These are phyloP conservation scores for Arenaria interpres DNA, from an alignment of 2,113 vertebrate genomes.

Conservation along the genomic window DNA sequence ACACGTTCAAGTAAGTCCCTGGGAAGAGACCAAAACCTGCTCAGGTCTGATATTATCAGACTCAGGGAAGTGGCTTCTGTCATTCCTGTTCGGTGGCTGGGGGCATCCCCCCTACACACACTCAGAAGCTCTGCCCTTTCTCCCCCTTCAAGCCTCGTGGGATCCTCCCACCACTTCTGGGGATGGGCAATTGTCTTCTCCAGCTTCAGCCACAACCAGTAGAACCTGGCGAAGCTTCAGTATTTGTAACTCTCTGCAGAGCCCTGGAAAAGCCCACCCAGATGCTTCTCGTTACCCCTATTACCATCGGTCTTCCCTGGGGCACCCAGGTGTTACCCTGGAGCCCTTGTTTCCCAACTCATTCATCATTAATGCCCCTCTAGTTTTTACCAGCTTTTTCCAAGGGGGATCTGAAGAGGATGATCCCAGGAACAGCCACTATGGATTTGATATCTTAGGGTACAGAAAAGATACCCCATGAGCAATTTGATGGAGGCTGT, in stretches of 20 bases:
- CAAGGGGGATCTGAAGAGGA: neutral
- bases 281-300: neutral
- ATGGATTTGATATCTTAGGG: neutral
- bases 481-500: neutral
- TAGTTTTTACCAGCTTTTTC: neutral
- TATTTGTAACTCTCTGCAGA: neutral
- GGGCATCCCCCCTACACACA: neutral
- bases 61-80: neutral
- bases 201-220: neutral
- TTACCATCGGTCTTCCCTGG: neutral
- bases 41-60: neutral
- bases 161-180: neutral
- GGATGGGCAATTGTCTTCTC: neutral
- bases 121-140: neutral
- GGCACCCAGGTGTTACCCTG: neutral
- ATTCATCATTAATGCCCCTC: neutral
- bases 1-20: neutral
- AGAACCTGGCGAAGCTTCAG: neutral
- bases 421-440: neutral
- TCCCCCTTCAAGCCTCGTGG: neutral
- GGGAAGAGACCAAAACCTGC: neutral
- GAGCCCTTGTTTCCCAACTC: neutral
- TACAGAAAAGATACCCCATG: neutral
- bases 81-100: neutral
- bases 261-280: neutral